Base-by-base conservation (phyloP, 1,140 invertebrate species). In the Heliconius eleuchia region DNA sequence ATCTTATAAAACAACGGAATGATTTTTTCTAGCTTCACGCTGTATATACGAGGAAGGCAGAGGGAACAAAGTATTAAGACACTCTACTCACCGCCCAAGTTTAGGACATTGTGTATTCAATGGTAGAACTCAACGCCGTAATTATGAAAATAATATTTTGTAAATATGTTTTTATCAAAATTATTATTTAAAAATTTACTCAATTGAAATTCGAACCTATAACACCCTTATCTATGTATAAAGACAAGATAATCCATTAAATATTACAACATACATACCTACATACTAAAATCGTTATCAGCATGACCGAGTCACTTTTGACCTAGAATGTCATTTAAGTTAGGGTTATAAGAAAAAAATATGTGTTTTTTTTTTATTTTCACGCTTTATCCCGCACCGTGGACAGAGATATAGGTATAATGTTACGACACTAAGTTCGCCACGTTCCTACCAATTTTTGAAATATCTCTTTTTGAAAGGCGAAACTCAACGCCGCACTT, bases 241-340 rank as follows among this genome's bases (percentile, higher is more conserved):
- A 27, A 66, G 27, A 30, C 60, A 66, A 66, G 9, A 27, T 66
- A 66, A 66, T 66, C 60, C 9, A 66, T 66, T 66, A 66, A 30
- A 66, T 30, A 30, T 66, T 66, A 66, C 60, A 66, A 66, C 23
- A 66, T 30, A 66, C 60, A 66, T 66, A 66, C 52, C 18, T 55
- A 55, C 55, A 23, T 57, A 57, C 60, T 66, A 27, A 66, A 66
- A 27, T 13, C 27, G 23, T 66, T 66, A 66, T 66, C 60, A 66
- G 23, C 23, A 16, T 66, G 60, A 66, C 60, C 60, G 60, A 66
- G 60, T 66, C 23, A 66, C 60, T 27, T 66, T 66, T 66, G 60
- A 27, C 60, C 60, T 66, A 66, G 27, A 66, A 66, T 66, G 27
- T 66, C 23, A 66, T 66, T 66, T 27, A 6, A 30, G 0, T 30